phyloP scores from a whole-genome alignment of 2,888 invertebrate genomes.

The Steinernema scapterisci region DNA sequence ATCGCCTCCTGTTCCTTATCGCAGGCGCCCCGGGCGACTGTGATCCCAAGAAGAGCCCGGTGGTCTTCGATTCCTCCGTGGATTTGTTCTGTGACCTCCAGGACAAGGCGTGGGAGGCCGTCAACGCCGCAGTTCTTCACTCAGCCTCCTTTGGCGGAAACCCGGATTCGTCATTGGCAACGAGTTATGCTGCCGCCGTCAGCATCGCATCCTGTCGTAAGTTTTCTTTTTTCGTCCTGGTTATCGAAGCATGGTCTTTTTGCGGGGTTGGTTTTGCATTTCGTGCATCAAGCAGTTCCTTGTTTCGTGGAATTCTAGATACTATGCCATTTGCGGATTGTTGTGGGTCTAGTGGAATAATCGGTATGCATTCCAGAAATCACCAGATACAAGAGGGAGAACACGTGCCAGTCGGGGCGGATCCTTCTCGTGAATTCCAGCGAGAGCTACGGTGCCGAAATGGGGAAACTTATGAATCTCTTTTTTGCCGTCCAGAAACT shows the following conservation, averaged over 20 bases:
- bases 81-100: conserved; percentile 23
- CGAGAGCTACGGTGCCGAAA: conserved; percentile 15
- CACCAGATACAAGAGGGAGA: conserved; percentile 9
- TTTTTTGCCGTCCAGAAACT: conserved; percentile 24
- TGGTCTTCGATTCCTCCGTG: conserved; percentile 6
- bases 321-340: too few species aligned
- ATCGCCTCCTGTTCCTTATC: not conserved
- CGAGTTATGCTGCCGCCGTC: conserved; percentile 9
- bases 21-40: not conserved
- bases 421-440: not conserved
- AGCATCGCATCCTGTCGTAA: conserved; percentile 13
- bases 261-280: too few species aligned
- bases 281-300: too few species aligned
- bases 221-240: not conserved
- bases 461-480: conserved; percentile 23
- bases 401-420: conserved; percentile 12
- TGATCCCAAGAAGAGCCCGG: not conserved
- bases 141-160: not conserved
- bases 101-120: conserved; percentile 21
- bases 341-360: too few species aligned
- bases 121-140: not conserved
- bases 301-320: too few species aligned
- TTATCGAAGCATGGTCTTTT: too few species aligned
- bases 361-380: not conserved
- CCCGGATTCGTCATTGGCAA: not conserved